Base-by-base conservation (phyloP, 2,888 invertebrate genomes). In the Augochlorella aurata region DNA sequence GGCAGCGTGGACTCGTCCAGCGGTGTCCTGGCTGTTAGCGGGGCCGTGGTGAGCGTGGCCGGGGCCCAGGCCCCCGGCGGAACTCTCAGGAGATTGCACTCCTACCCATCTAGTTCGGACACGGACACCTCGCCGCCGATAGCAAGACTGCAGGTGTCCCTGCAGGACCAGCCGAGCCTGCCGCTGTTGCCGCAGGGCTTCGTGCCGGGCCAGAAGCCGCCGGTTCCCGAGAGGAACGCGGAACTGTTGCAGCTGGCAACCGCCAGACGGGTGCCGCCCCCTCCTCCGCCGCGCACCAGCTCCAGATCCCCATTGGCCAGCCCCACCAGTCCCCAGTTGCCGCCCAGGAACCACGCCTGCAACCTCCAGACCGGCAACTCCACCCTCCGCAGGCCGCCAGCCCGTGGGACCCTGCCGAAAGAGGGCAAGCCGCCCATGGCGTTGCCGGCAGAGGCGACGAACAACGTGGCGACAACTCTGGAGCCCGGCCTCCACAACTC, bases 201-300 rank as follows among this genome's bases (percentile, higher is more conserved):
- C 63, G 81, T 85, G 0, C 87, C 86, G 0, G 82, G 81, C 10
- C 95, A 81, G 94, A 94, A 89, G 93, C 97, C 97, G 73, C 97
- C 97, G 63, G 96, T 97, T 80, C 97, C 97, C 76, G 97, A 97
- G 94, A 95, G 97, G 45, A 97, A 97, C 91, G 96, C 96, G 58
- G 97, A 97, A 92, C 94, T 97, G 81, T 94, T 97, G 79, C 96
- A 96, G 79, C 94, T 97, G 92, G 96, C 96, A 66, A 95, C 95
- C 21, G 95, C 96, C 79, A 96, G 97, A 90, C 95, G 97, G 74
- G 96, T 97, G 66, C 98, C 98, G 10, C 98, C 98, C 24, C 98
- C 97, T n/a, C 97, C 98, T 49, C 98, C 98, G 47, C 98, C 98
- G n/a, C 95, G 98, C 87, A 98, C 98, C 87, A 97, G 97, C 88